phyloP scores from a whole-genome alignment of 2,888 invertebrate species.

The Drepanosiphum platanoidis region DNA sequence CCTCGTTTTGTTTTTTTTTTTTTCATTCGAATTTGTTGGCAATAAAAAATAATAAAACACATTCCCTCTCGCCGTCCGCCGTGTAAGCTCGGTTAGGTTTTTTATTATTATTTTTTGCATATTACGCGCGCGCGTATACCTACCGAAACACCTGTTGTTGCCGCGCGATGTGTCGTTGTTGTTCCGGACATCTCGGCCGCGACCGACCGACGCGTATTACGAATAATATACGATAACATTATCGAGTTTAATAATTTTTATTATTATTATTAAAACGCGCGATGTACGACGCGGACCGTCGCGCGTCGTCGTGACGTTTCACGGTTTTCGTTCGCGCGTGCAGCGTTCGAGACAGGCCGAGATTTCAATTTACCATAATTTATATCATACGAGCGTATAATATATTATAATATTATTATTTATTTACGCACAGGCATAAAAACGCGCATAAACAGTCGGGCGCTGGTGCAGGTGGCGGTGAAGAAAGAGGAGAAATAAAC shows the following conservation, averaged over 20 bases:
- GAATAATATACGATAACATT: too few relatives aligned
- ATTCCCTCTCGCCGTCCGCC: not conserved
- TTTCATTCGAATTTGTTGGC: conserved; percentile 35
- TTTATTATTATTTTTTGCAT: not conserved
- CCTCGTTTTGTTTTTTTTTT: not conserved
- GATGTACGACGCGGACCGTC: too few relatives aligned
- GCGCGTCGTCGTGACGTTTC: not conserved
- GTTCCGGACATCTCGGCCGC: too few relatives aligned
- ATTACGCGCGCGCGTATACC: not conserved
- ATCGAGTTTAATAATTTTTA: too few relatives aligned
- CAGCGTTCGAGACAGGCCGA: not conserved
- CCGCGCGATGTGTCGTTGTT: not conserved
- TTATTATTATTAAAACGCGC: not conserved
- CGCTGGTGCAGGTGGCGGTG: not conserved
- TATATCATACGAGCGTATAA: not conserved
- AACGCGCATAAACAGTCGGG: not conserved
- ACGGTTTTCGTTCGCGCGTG: not conserved
- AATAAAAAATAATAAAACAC: conserved; percentile 8
- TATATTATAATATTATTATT: not conserved
- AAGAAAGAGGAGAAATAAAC: not conserved
- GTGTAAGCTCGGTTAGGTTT: not conserved
- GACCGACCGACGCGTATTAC: not conserved
- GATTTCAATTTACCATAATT: not conserved
- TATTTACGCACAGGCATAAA: not conserved
- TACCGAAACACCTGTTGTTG: conserved; percentile 38